Base-by-base conservation (phyloP, 1,140 invertebrate genomes). In the Heliconius melpomene region DNA sequence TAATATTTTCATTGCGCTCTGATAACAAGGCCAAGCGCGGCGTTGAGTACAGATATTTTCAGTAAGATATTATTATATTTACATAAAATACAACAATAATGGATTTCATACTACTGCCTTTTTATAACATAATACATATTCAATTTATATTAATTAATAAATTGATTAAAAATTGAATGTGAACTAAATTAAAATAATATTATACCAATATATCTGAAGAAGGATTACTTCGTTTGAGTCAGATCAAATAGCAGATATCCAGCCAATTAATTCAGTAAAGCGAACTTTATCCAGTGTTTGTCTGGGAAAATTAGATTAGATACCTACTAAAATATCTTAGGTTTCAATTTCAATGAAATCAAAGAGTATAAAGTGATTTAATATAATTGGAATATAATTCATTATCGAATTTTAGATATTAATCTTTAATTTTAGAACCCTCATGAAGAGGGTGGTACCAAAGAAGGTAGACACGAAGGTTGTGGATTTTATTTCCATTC, bases 221-320 rank as follows among this genome's bases (percentile, higher is more conserved):
- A 83, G 40, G 66, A 82, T 82, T 77, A 82, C 79, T 79, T 81
- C 77, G 75, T 79, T 80, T 79, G 57, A 79, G 73, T 75, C 54
- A 76, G 80, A 79, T 84, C 83, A 78, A 84, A 83, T 81, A 77
- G 75, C 80, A 83, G 85, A 86, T 88, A 85, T 86, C 79, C 76
- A 85, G 84, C 79, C 85, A 89, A 89, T 87, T 89, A 89, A 89
- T 86, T 87, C 83, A 76, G 75, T 83, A 85, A 79, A 79, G 75
- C 80, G 84, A 79, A 77, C 82, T 80, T 79, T 83, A 84, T 83
- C 85, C 83, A 86, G 77, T 84, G 78, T 85, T 83, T 84, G 86
- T 82, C 80, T 83, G 81, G 73, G 74, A 50, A 85, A 82, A 86
- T 82, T 84, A 86, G 79, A 86, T 87, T 85, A 84, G 76, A 76